Base-by-base conservation (phyloP, 2,113 vertebrate species). In the Sinocyclocheilus rhinocerous region DNA sequence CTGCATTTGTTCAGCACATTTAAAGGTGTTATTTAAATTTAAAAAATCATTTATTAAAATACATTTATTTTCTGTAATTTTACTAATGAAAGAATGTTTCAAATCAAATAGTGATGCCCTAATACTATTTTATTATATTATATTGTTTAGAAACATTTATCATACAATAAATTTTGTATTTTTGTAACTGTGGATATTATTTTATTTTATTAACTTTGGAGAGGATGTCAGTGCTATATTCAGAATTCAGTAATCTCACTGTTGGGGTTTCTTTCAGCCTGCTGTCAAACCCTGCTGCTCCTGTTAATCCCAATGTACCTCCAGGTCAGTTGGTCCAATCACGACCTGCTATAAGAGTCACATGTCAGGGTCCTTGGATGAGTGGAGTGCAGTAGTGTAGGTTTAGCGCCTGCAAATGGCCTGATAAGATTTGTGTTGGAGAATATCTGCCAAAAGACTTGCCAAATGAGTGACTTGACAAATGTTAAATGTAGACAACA, bases 301-400 rank as follows among this genome's bases (percentile, higher is more conserved):
- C 67, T 70, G 22, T 42, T 80, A 85, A 80, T 85, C 63, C 84
- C 11, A 36, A 48, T 22, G 29, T 16, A 63, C 57, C 24, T 50
- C 61, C 76, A 57, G 33, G 45, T 15, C 29, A 29, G 8, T 55
- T 85, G 45, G 75, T 85, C 84, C 76, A 85, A 79, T 85, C 65
- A 52, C 4, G 1, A 10, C 1, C 8, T 11, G 12, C 42, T 57
- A 6, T 13, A 20, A 57, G 6, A 15, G 29, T 83, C 67, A 72
- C 81, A 55, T 85, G 59, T n/a, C 20, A 67, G 26, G 24, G 9
- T 45, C 45, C 3, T 52, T 24, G 8, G 15, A 6, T 85, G 59
- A 70, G 50, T 26, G 22, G 48, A 55, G 76, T 55, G 63, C 26
- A 63, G 12, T 70, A 59, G 18, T 70, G 26, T 57, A 42, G 18